Evolutionary conservation across 2,113 vertebrate species (phyloP), one percentile per base, ranked within the genome.

Genomic region (Carassius carassius): DNA sequence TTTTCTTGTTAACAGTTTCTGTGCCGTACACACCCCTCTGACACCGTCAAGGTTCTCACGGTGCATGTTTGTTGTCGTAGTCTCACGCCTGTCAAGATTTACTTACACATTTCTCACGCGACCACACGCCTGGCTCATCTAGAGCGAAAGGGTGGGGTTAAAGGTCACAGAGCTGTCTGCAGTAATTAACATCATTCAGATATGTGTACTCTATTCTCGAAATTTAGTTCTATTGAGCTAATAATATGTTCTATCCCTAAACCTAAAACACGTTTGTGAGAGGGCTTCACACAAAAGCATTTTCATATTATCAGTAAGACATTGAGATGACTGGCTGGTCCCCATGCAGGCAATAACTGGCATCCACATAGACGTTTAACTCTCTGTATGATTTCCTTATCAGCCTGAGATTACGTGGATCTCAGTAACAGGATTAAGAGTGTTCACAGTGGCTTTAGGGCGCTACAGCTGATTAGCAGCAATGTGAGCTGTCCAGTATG

Each of bases 371-470:
- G 16, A 32, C 32, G 5, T 25, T 4, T 44, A 12, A 25, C 14
- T 69, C 17, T 32, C n/a, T 49, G 17, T 69, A 54, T 70, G 63
- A 81, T 81, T 32, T n/a, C 23, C 19, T 70, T 54, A 81, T 70
- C 63, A 81, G 63, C 1, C 5, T 67, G 25, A 35, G 62, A 81
- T 81, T 81, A 81, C 44, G 10, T 81, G 25, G 47, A 32, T 81
- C 41, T 81, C 23, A 51, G 25, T 81, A 81, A 81, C 79, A 70
- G 63, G 79, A 81, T 81, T 81, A 81, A 49, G n/a, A 29, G 78
- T 49, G 60, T 47, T 80, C 78, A 49, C 37, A 23, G 14, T 29
- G 41, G 78, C 78, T 80, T 80, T 65, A 49, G 12, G 23, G 58
- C 2, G 12, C 63, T 81, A 9, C 25, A 70, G 17, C 25, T 47